Conservation (phyloP, 2,888 invertebrate genomes). For the Eupeodes latifasciatus region DNA sequence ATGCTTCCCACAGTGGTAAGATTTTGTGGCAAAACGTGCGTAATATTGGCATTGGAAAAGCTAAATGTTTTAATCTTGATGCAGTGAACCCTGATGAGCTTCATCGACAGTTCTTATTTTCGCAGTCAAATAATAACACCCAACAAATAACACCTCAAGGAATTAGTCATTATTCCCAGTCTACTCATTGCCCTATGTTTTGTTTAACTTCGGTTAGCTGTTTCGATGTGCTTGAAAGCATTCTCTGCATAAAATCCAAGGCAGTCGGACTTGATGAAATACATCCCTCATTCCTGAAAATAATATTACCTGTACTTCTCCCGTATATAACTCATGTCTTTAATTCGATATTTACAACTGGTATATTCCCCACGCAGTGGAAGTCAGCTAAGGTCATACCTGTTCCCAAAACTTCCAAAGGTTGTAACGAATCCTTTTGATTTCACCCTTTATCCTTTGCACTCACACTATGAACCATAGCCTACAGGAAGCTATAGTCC, state of each 20-base stretch:
- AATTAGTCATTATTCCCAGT: background rate
- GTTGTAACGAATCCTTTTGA: too few species aligned
- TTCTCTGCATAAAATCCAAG: background rate
- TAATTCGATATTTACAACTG: too few species aligned
- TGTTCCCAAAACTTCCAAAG: too few species aligned
- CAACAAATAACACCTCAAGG: background rate
- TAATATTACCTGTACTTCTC: too few species aligned
- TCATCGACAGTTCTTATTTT: background rate
- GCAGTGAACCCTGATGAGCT: background rate
- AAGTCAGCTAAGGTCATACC: too few species aligned
- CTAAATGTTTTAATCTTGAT: background rate
- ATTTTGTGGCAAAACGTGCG: background rate
- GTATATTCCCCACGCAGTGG: too few species aligned
- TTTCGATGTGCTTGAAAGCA: background rate
- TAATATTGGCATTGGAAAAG: background rate
- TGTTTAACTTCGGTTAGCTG: background rate
- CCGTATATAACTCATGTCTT: too few species aligned
- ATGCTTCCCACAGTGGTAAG: background rate
- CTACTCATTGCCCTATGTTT: background rate
- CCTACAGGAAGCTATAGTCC: too few species aligned
- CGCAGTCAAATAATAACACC: background rate
- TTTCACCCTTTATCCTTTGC: too few species aligned
- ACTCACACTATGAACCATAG: too few species aligned
- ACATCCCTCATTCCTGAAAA: too few species aligned
- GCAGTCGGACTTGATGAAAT: too few species aligned